Conservation (phyloP, 2,113 vertebrate genomes). For the Speoplatyrhinus poulsoni region DNA sequence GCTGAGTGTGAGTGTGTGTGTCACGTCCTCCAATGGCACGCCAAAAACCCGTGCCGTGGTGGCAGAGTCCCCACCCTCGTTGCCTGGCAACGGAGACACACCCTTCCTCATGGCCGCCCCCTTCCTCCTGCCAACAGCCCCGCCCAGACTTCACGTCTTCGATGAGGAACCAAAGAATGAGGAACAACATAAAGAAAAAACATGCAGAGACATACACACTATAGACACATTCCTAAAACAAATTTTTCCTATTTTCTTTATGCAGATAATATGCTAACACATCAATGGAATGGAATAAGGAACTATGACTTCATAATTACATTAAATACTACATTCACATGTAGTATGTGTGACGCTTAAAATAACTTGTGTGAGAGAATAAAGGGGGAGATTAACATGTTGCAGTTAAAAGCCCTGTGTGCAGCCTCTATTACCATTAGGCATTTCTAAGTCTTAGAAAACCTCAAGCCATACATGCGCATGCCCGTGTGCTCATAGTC, state of each 20-base stretch:
- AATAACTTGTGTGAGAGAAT: too few relatives aligned
- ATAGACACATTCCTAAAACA: neutral
- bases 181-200: neutral
- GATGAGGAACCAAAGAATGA: neutral
- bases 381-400: too few relatives aligned
- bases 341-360: too few relatives aligned
- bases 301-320: too few relatives aligned
- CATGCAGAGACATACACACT: neutral
- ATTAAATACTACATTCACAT: too few relatives aligned
- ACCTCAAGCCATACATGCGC: too few relatives aligned
- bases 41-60: constrained; percentile 86
- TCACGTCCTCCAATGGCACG: constrained; percentile 95
- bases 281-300: too few relatives aligned
- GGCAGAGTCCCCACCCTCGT: constrained; percentile 90
- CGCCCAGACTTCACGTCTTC: constrained; percentile 88
- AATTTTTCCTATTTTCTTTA: neutral
- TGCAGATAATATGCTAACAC: too few relatives aligned
- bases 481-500: too few relatives aligned
- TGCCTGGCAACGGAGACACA: constrained; percentile 91
- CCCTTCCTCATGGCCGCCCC: constrained; percentile 99
- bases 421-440: too few relatives aligned
- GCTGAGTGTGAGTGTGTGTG: constrained; percentile 80
- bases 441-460: too few relatives aligned
- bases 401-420: too few relatives aligned
- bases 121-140: constrained; percentile 95